phyloP scores from a whole-genome alignment of 2,113 vertebrate genomes.

The Cepphus grylle region DNA sequence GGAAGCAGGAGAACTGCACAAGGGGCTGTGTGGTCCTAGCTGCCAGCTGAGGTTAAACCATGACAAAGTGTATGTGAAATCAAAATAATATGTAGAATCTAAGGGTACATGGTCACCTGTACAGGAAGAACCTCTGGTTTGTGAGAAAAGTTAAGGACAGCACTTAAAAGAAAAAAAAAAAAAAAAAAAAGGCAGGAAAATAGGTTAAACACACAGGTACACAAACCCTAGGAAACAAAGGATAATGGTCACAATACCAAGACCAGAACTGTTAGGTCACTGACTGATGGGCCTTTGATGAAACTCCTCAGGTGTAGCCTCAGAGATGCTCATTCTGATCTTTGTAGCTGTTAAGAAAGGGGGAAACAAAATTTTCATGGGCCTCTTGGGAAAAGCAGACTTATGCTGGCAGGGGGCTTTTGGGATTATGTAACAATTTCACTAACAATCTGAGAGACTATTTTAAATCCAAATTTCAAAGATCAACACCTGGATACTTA shows the following conservation, averaged over 20 bases:
- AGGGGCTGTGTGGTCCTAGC: neutral
- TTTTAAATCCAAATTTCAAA: neutral
- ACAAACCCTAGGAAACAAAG: neutral
- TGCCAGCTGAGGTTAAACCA: neutral
- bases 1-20: no score
- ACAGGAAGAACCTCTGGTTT: neutral
- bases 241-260: neutral
- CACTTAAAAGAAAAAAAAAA: neutral
- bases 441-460: neutral
- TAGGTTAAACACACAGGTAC: neutral
- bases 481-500: neutral
- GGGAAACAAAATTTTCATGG: neutral
- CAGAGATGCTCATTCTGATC: neutral
- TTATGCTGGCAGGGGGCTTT: neutral
- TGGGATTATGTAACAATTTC: neutral
- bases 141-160: neutral
- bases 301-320: neutral
- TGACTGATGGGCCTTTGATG: neutral
- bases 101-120: neutral
- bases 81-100: neutral
- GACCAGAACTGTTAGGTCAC: neutral
- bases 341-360: neutral
- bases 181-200: neutral
- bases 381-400: neutral
- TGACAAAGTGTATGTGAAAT: neutral